Conservation (phyloP, 2,888 invertebrate species). For the Oligia strigilis region DNA sequence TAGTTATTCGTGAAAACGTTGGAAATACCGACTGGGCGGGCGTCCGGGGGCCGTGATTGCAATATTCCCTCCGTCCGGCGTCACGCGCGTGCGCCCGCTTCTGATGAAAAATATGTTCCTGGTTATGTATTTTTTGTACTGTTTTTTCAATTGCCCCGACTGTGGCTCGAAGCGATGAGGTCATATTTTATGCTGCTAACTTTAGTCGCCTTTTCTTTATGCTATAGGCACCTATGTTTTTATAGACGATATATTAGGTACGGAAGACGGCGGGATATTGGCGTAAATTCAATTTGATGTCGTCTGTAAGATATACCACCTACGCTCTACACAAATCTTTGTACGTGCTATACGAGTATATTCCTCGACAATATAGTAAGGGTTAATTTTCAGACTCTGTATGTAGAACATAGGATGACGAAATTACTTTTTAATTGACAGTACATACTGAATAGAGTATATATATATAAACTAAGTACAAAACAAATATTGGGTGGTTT, state of each 20-base stretch:
- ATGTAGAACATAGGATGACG: neutral
- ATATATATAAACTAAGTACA: too few species aligned
- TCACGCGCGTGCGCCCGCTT: constrained; percentile 71
- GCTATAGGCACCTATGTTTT: neutral
- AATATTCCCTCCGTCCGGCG: constrained; percentile 72
- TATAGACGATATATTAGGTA: constrained; percentile 16
- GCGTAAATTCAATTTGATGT: constrained; percentile 51
- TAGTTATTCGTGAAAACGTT: constrained; percentile 69
- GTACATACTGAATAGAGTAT: neutral
- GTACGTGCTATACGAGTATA: constrained; percentile 2
- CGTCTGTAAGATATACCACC: constrained; percentile 13
- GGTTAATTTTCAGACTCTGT: neutral
- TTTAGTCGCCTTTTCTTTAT: constrained; percentile 39
- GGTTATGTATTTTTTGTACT: constrained; percentile 59
- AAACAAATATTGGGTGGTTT: neutral
- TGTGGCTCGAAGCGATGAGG: constrained; percentile 66
- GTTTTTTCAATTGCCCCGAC: constrained; percentile 70
- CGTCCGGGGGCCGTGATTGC: constrained; percentile 75
- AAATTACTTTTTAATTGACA: neutral
- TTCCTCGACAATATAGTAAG: neutral
- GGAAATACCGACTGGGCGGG: constrained; percentile 66
- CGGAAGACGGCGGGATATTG: constrained; percentile 28
- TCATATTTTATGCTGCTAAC: constrained; percentile 66
- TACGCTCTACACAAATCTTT: constrained; percentile 13
- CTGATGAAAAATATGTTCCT: constrained; percentile 81